Base-by-base conservation (phyloP, 2,888 invertebrate genomes). In the Criorhina ranunculi region DNA sequence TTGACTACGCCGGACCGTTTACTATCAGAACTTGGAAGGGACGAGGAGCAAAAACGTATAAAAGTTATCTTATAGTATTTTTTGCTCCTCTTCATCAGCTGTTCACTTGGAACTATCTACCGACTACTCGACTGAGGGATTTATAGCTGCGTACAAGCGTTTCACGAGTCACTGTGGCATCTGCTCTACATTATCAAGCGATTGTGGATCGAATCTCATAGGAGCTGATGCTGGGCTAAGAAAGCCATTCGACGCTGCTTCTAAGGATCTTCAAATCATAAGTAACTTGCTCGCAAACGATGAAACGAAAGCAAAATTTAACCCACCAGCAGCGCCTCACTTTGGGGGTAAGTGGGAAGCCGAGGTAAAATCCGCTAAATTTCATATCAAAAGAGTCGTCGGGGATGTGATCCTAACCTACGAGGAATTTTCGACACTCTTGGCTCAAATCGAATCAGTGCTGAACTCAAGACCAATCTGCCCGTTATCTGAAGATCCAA, bases 141-240 rank as follows among this genome's bases (percentile, higher is more conserved):
- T 89, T 51, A 9, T 89, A 5, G 88, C 88, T 0, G 86, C 88
- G 0, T 82, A 88, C 12, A 75, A 80, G n/a, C 64, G 89, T 5
- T 90, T 90, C 33, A 70, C 79, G 0, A 40, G 88, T 3, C 78
- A 89, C 5, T 82, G 89, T 35, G 90, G 90, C 5, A 37, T 87
- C 2, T 87, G 87, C n/a, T 44, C 66, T 1, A 62, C 86, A 5
- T 53, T 89, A 0, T 88, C 86, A 72, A 86, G 87, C 51, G 89
- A 90, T 57, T 87, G 87, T 60, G 89, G 89, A 5, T 88, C 88
- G 0, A 89, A 88, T 53, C 88, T 90, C 44, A 64, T 87, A 1
- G 89, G 89, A 5, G 89, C 90, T 0, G 62, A 86, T 5, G 73
- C 12, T 2, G 53, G 37, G 5, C n/a, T 83, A 12, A 7, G 44